phyloP scores from a whole-genome alignment of 2,797 vertebrate species.

The Notolabrus celidotus region DNA sequence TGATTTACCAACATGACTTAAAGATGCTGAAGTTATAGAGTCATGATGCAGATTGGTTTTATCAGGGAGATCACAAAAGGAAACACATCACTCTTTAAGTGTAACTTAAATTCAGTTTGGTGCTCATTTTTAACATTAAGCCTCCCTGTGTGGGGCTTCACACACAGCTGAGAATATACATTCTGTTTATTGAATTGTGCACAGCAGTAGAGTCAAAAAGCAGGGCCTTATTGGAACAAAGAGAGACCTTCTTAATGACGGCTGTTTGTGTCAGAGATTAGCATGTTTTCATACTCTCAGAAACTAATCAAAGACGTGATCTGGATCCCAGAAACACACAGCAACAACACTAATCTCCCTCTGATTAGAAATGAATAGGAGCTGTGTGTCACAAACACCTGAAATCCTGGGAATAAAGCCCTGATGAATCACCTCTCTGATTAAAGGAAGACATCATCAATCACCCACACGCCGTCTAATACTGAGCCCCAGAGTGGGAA shows the following conservation, averaged over 20 bases:
- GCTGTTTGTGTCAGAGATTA: constrained; percentile 19
- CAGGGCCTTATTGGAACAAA: no score
- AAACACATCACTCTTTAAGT: no score
- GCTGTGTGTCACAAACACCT: constrained; percentile 56
- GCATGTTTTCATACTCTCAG: constrained; percentile 1
- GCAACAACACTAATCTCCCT: constrained; percentile 38
- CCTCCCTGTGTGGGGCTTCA: no score
- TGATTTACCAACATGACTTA: no score
- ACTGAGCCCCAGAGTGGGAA: constrained; percentile 17
- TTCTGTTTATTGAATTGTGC: no score
- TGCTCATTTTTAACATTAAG: no score
- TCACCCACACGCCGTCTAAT: constrained; percentile 40
- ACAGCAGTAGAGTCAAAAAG: no score
- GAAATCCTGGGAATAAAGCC: constrained; percentile 34
- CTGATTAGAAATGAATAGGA: constrained; percentile 56
- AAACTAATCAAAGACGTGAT: constrained; percentile 54
- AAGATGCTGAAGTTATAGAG: no score
- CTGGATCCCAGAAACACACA: constrained; percentile 3
- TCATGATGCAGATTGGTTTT: no score
- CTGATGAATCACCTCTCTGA: constrained; percentile 70
- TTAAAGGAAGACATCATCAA: constrained; percentile 73
- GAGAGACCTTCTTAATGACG: neutral
- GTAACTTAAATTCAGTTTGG: no score
- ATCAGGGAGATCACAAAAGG: no score
- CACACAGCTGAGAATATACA: no score